These are phyloP conservation scores for Drepana arcuata DNA, from an alignment of 1,140 invertebrate species.

Conservation along the genomic window DNA sequence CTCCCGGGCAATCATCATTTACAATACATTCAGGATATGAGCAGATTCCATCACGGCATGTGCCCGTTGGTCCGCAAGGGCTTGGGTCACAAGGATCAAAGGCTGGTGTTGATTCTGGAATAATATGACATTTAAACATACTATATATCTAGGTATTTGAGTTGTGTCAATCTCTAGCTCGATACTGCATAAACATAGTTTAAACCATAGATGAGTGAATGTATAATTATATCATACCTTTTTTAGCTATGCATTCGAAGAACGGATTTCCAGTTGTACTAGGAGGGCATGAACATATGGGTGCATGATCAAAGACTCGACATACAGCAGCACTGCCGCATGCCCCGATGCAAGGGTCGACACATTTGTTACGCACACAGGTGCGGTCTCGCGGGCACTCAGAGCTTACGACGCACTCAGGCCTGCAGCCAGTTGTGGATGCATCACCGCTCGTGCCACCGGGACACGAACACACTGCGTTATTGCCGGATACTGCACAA, in stretches of 20 bases:
- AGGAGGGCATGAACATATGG: slow-evolving; percentile 83
- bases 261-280: slow-evolving; percentile 84
- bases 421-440: slow-evolving; percentile 76
- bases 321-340: slow-evolving; percentile 81
- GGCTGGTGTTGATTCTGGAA: slow-evolving; percentile 31
- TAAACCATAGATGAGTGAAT: no score
- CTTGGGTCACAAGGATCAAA: slow-evolving; percentile 85
- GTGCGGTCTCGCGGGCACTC: slow-evolving; percentile 82
- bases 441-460: slow-evolving; percentile 76
- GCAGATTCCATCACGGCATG: slow-evolving; percentile 84
- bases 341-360: slow-evolving; percentile 81
- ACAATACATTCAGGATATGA: slow-evolving; percentile 89
- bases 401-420: slow-evolving; percentile 83
- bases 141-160: no score
- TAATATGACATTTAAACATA: no score
- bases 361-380: slow-evolving; percentile 81
- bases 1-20: slow-evolving; percentile 86
- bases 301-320: slow-evolving; percentile 83
- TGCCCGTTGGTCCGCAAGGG: slow-evolving; percentile 85
- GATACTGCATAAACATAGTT: no score
- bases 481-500: slow-evolving; percentile 74
- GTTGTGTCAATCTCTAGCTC: no score
- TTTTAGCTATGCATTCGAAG: slow-evolving; percentile 76
- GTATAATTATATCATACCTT: no score
- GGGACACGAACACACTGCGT: slow-evolving; percentile 81